A percentile compares a stretch with the other conserved stretches of the same genome.
These are phyloP conservation scores for Antheraea assamensis DNA, from an alignment of 2,888 invertebrate genomes.

Conservation along the genomic window DNA sequence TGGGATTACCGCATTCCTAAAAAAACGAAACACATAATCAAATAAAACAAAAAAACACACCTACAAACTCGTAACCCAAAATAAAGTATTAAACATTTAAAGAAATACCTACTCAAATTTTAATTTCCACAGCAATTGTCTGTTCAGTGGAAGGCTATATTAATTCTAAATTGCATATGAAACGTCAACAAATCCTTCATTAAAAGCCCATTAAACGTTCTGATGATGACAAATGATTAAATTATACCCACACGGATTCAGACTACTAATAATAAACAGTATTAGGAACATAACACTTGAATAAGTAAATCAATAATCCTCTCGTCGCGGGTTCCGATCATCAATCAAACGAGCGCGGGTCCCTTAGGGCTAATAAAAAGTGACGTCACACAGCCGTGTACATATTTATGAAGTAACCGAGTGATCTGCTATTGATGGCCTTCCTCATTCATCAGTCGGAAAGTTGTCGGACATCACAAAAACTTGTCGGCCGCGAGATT, in stretches of 20 bases:
- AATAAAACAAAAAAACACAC: not conserved
- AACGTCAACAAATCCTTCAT: not conserved
- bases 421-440: slow-evolving; percentile 73
- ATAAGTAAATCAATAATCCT: slow-evolving; percentile 67
- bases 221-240: slow-evolving; percentile 6
- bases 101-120: not conserved
- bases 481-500: slow-evolving; percentile 48
- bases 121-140: not conserved
- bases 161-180: too few species aligned
- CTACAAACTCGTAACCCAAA: not conserved
- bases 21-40: too few species aligned
- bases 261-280: slow-evolving; percentile 38
- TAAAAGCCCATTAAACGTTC: slow-evolving; percentile 5
- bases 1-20: too few species aligned
- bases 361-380: slow-evolving; percentile 66
- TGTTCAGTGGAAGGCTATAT: not conserved
- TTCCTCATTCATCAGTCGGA: slow-evolving; percentile 66
- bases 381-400: slow-evolving; percentile 70
- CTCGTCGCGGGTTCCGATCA: slow-evolving; percentile 52
- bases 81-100: not conserved
- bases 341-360: slow-evolving; percentile 55
- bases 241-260: not conserved
- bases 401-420: slow-evolving; percentile 78
- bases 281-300: slow-evolving; percentile 52
- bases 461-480: slow-evolving; percentile 49